Conservation (phyloP, 2,888 invertebrate genomes). For the Phyto melanocephala region DNA sequence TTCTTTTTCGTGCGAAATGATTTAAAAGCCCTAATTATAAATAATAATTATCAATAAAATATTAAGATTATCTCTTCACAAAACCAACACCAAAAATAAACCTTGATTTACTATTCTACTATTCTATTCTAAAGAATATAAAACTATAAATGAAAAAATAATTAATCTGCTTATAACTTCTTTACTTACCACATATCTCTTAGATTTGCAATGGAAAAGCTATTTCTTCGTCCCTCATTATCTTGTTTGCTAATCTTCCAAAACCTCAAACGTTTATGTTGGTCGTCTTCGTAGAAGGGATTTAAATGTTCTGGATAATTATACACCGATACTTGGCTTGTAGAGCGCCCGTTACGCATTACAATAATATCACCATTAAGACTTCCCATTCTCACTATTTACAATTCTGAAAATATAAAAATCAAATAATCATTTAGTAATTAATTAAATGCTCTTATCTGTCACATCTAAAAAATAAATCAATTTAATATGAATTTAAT, state of each 20-base stretch:
- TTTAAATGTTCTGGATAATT: constrained; percentile 89
- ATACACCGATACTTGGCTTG: constrained; percentile 81
- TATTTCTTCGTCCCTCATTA: constrained; percentile 78
- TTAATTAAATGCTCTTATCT: not conserved
- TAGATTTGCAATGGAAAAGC: constrained; percentile 82
- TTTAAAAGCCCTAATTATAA: constrained; percentile 73
- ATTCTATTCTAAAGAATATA: no score
- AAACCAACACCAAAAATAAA: no score
- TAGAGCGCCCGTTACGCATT: constrained; percentile 72
- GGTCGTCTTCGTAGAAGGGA: constrained; percentile 86
- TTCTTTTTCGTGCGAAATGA: constrained; percentile 77
- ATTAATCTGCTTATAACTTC: not conserved
- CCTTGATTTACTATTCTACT: no score
- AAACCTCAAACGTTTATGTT: constrained; percentile 83
- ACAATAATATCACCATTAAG: constrained; percentile 68
- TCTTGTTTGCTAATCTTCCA: constrained; percentile 80
- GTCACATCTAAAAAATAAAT: not conserved
- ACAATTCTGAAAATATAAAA: constrained; percentile 37
- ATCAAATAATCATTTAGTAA: not conserved
- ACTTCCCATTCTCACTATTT: constrained; percentile 66
- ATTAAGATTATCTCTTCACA: no score
- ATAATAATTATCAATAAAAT: no score
- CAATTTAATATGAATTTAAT: not conserved
- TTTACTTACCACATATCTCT: constrained; percentile 82
- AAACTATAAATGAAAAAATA: no score